Percentiles rank a stretch among this genome's conserved stretches.
These are phyloP conservation scores for Thereva nobilitata DNA, from an alignment of 2,888 invertebrate genomes.

Conservation along the genomic window DNA sequence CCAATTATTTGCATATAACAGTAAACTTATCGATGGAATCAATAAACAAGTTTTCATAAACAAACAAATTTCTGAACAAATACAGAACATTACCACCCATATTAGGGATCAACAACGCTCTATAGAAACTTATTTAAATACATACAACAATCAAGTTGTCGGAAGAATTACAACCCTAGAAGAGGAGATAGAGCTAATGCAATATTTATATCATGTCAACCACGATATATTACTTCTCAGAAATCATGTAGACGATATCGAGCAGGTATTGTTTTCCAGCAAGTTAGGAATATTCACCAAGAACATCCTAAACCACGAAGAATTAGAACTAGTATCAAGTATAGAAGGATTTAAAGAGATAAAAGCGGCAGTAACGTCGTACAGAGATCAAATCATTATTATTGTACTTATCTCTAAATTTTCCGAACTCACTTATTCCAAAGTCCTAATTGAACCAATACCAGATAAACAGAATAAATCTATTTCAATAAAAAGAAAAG, in stretches of 20 bases:
- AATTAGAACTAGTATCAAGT: conserved; percentile 5
- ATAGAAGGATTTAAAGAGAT: neutral
- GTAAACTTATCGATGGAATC: conserved; percentile 4
- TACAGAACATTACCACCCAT: conserved; percentile 22
- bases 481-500: neutral
- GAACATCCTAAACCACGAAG: neutral
- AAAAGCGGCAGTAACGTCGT: neutral
- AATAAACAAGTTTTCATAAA: conserved; percentile 10
- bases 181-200: conserved; percentile 4
- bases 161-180: neutral
- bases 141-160: conserved; percentile 1
- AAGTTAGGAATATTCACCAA: conserved; percentile 4
- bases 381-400: conserved; percentile 7
- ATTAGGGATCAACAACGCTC: conserved; percentile 11
- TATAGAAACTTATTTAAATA: conserved; percentile 19
- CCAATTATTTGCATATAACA: neutral
- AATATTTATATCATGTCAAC: conserved; percentile 5
- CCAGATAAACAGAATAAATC: conserved; percentile 6
- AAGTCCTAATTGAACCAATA: conserved; percentile 1
- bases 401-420: conserved; percentile 5
- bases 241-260: conserved; percentile 9
- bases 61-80: conserved; percentile 8
- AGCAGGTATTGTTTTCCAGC: conserved; percentile 14
- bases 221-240: conserved; percentile 4
- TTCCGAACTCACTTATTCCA: neutral